Percentiles rank a stretch among this genome's conserved stretches.
Conservation (phyloP, 2,888 invertebrate genomes). For the Rotaria magnacalcarata region DNA sequence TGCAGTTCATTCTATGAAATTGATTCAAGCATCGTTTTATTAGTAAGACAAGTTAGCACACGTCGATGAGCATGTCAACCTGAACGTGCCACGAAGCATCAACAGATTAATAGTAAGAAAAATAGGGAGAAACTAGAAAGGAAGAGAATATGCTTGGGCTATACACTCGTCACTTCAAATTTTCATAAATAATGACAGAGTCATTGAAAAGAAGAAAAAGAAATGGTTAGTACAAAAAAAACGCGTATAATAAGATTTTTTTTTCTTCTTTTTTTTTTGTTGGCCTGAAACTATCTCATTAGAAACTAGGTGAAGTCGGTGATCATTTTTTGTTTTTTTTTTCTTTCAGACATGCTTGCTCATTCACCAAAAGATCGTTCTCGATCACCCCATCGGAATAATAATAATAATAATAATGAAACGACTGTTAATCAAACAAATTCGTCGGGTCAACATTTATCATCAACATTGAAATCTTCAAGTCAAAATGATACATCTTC, state of each 20-base stretch:
- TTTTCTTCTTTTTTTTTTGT: not conserved
- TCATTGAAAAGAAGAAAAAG: not conserved
- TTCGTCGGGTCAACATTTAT: not conserved
- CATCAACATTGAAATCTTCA: not conserved
- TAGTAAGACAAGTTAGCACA: not conserved
- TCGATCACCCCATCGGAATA: not conserved
- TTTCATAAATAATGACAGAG: conserved; percentile 22
- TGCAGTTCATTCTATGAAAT: not conserved
- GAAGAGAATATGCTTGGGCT: not conserved
- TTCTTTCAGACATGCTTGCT: conserved; percentile 7
- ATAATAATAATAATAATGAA: not conserved
- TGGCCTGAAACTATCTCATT: not conserved
- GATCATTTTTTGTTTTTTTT: not conserved
- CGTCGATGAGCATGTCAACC: not conserved
- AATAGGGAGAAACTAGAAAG: not conserved
- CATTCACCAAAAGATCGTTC: conserved; percentile 4
- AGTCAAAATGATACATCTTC: not conserved
- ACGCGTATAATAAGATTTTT: not conserved
- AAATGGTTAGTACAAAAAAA: not conserved
- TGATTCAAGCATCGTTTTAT: not conserved
- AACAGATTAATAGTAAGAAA: conserved; percentile 20
- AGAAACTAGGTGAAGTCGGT: not conserved
- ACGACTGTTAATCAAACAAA: not conserved
- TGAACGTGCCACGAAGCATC: not conserved
- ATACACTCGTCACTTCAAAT: conserved; percentile 1